Conservation (phyloP, 1,140 invertebrate species). For the Linepithema humile region DNA sequence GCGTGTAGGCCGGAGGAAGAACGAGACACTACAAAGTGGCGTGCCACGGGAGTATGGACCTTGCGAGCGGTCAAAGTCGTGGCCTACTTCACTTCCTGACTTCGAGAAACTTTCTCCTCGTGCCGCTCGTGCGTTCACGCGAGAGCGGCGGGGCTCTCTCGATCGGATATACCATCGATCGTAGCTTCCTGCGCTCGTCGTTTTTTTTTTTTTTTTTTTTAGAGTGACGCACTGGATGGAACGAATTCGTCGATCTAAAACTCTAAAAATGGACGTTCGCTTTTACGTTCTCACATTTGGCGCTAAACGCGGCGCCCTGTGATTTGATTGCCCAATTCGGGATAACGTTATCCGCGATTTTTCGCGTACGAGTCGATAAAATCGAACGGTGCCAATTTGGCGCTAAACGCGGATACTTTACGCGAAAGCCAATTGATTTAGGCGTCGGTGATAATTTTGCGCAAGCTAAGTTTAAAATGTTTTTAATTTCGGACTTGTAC, state of each 20-base stretch:
- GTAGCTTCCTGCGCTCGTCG: background rate
- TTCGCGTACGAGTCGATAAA: background rate
- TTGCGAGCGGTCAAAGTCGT: constrained; percentile 84
- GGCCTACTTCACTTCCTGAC: constrained; percentile 83
- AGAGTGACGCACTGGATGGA: background rate
- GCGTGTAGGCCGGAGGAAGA: constrained; percentile 15
- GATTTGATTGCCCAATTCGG: constrained; percentile 9
- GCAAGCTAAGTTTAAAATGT: background rate
- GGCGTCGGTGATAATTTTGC: background rate
- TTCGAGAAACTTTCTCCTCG: constrained; percentile 82
- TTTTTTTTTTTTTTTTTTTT: too few relatives aligned
- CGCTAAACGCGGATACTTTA: background rate
- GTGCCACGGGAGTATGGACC: constrained; percentile 79
- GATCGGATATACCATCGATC: constrained; percentile 36
- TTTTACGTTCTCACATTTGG: background rate
- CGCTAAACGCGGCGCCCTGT: background rate
- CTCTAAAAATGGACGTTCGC: background rate
- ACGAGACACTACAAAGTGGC: constrained; percentile 59
- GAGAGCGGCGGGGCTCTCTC: constrained; percentile 29
- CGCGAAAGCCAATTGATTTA: background rate
- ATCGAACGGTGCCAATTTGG: background rate
- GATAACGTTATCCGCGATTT: background rate
- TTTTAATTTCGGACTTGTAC: too few relatives aligned
- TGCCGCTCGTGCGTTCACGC: constrained; percentile 61
- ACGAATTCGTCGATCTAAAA: background rate